Percentiles rank a stretch among this genome's conserved stretches.
These are phyloP conservation scores for Prosapia bicincta DNA, from an alignment of 2,888 invertebrate genomes.

Conservation along the genomic window DNA sequence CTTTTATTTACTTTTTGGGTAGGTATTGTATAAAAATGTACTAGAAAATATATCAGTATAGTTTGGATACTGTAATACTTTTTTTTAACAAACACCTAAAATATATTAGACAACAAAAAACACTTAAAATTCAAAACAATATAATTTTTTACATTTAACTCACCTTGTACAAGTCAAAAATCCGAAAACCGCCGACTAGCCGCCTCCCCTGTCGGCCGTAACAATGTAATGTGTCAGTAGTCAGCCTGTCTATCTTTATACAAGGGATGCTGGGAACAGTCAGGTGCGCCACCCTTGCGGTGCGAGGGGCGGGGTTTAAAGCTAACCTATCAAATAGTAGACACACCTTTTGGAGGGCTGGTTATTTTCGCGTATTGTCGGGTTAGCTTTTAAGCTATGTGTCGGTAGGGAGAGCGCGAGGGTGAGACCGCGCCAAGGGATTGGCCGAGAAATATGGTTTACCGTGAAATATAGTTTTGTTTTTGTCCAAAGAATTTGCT, in stretches of 20 bases:
- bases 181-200: neutral
- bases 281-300: neutral
- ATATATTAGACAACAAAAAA: too few relatives aligned
- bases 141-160: too few relatives aligned
- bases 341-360: neutral
- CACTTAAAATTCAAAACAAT: too few relatives aligned
- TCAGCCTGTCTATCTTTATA: neutral
- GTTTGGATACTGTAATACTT: too few relatives aligned
- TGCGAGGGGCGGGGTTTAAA: neutral
- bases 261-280: neutral
- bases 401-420: neutral
- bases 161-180: too few relatives aligned
- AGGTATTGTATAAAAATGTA: too few relatives aligned
- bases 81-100: too few relatives aligned
- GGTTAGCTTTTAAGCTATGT: constrained; percentile 2
- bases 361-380: constrained; percentile 2
- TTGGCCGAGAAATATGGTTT: neutral
- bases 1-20: too few relatives aligned
- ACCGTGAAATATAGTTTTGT: neutral
- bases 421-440: neutral
- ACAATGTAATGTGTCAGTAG: neutral
- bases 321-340: constrained; percentile 2
- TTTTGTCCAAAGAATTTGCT: neutral
- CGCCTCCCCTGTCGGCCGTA: neutral
- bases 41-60: too few relatives aligned